A percentile compares a stretch with the other conserved stretches of the same genome.
Conservation (phyloP, 2,888 invertebrate genomes). For the Lasioglossum pauxillum region DNA sequence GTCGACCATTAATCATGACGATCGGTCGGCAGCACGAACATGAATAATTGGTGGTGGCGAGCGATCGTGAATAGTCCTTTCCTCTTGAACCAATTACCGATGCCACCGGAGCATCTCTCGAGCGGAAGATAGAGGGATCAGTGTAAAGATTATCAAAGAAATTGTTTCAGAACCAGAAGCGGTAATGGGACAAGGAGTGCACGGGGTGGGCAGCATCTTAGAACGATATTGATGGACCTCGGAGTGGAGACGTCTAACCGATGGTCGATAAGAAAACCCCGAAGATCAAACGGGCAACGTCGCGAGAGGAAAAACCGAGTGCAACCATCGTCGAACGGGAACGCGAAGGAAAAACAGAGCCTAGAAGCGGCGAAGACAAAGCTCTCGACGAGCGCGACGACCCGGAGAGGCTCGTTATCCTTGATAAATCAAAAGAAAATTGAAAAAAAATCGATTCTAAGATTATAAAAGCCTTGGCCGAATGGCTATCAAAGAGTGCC, state of each 20-base stretch:
- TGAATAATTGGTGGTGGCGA: slow-evolving; percentile 66
- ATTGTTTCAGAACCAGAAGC: slow-evolving; percentile 57
- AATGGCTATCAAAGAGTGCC: slow-evolving; percentile 26
- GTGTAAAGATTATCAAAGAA: slow-evolving; percentile 68
- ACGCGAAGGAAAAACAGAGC: neutral
- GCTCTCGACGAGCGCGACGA: neutral
- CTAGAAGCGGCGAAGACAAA: slow-evolving; percentile 17
- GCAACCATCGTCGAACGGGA: neutral
- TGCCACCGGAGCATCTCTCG: slow-evolving; percentile 28
- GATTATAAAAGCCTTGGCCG: neutral
- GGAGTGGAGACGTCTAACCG: slow-evolving; percentile 41
- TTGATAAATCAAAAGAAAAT: slow-evolving; percentile 32
- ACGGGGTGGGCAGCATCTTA: slow-evolving; percentile 33
- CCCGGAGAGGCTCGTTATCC: slow-evolving; percentile 35
- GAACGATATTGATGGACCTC: slow-evolving; percentile 62
- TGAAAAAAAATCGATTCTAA: neutral
- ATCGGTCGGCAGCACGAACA: slow-evolving; percentile 58
- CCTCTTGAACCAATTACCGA: slow-evolving; percentile 67
- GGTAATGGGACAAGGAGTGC: slow-evolving; percentile 45
- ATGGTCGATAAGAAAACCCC: slow-evolving; percentile 46
- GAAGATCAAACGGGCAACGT: slow-evolving; percentile 36
- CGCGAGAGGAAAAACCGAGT: slow-evolving; percentile 1
- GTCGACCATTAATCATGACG: slow-evolving; percentile 65
- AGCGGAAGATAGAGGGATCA: slow-evolving; percentile 40
- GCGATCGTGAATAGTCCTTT: slow-evolving; percentile 55